These are phyloP conservation scores for Pitta sordida DNA, from an alignment of 2,113 vertebrate genomes.

Conservation along the genomic window DNA sequence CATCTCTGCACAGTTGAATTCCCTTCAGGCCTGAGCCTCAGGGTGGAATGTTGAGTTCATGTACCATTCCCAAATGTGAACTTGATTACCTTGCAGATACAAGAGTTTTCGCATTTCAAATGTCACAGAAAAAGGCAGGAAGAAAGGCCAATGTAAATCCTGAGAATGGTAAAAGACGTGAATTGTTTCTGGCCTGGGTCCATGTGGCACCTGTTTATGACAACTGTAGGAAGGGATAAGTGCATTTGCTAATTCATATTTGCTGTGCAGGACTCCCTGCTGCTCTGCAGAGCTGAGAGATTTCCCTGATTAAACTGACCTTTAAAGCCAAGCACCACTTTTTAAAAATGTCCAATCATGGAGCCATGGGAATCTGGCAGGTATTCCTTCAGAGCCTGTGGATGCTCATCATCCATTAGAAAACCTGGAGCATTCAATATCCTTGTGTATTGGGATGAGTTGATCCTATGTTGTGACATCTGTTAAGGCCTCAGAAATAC, in stretches of 20 bases:
- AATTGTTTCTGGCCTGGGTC: neutral
- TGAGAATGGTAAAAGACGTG: neutral
- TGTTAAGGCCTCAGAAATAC: neutral
- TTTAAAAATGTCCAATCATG: neutral
- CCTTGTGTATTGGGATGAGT: neutral
- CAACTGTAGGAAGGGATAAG: neutral
- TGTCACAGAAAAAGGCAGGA: neutral
- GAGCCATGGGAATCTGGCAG: neutral
- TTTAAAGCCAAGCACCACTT: neutral
- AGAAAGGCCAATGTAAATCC: neutral
- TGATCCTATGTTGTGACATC: neutral
- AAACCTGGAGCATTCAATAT: neutral
- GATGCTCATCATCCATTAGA: neutral
- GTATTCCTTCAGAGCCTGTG: neutral
- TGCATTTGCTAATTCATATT: neutral
- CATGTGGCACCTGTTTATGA: neutral
- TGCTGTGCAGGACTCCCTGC: neutral
- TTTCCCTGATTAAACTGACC: neutral
- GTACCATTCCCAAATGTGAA: neutral
- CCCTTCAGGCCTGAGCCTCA: constrained; percentile 16
- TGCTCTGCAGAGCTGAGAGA: neutral
- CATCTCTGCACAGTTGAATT: constrained; percentile 10
- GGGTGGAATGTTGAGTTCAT: neutral
- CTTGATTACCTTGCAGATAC: neutral
- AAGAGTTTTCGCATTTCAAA: neutral